A percentile compares a stretch with the other conserved stretches of the same genome.
Conservation (phyloP, 2,888 invertebrate genomes). For the Caenorhabditis uteleia region DNA sequence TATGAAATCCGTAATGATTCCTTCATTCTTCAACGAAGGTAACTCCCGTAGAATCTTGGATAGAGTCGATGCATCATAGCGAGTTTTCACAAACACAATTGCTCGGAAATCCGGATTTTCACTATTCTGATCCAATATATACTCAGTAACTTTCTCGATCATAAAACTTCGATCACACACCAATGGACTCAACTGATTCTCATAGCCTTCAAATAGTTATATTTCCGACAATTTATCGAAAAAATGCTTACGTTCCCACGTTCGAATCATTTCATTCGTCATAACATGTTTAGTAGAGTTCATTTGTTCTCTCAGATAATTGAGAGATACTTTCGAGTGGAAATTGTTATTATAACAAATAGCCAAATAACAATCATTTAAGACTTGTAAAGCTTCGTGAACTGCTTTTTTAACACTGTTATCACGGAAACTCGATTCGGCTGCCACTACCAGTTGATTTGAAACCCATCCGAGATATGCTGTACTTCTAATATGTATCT, state of each 20-base stretch:
- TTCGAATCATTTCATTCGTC: constrained; percentile 1
- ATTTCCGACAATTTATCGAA: too few species aligned
- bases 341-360: constrained; percentile 24
- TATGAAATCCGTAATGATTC: constrained; percentile 25
- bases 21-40: constrained; percentile 1
- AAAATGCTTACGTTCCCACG: constrained; percentile 21
- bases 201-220: background rate
- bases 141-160: constrained; percentile 12
- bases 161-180: constrained; percentile 17
- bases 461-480: constrained; percentile 29
- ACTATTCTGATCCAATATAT: constrained; percentile 6
- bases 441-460: constrained; percentile 10
- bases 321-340: constrained; percentile 20
- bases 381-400: constrained; percentile 22
- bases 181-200: background rate
- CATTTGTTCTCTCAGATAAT: constrained; percentile 17
- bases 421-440: background rate
- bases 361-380: constrained; percentile 22
- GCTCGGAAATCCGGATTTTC: constrained; percentile 35
- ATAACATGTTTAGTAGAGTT: constrained; percentile 1
- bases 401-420: constrained; percentile 5
- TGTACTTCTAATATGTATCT: too few species aligned
- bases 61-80: constrained; percentile 36
- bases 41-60: constrained; percentile 23
- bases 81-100: constrained; percentile 48